Evolutionary conservation across 2,888 invertebrate genomes (phyloP).

Genomic region (Chaitophorus viminalis): DNA sequence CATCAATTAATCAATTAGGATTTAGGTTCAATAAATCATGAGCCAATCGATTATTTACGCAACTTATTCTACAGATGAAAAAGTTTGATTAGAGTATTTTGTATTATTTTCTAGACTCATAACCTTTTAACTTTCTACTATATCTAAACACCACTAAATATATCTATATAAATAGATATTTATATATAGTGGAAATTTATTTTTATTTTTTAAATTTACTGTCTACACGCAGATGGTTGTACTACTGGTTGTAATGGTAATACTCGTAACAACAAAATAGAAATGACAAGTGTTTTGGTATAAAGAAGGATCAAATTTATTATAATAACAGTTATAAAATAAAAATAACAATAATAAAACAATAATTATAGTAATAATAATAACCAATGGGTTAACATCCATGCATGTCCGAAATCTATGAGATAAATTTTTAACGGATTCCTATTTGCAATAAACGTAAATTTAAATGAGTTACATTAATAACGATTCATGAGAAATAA

Average conservation of each 20-base stretch:
- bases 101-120: not conserved
- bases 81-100: not conserved
- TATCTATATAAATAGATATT: not conserved
- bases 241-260: not conserved
- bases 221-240: too few relatives aligned
- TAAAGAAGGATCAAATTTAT: too few relatives aligned
- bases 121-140: constrained; percentile 17
- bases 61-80: constrained; percentile 6
- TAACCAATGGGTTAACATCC: too few relatives aligned
- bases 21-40: constrained; percentile 3
- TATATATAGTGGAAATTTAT: not conserved
- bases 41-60: constrained; percentile 14
- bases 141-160: not conserved
- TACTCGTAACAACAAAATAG: not conserved
- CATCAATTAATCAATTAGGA: constrained; percentile 36
- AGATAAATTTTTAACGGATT: too few relatives aligned
- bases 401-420: too few relatives aligned
- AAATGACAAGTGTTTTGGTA: not conserved
- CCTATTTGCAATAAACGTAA: too few relatives aligned
- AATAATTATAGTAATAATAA: too few relatives aligned
- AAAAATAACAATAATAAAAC: too few relatives aligned
- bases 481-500: too few relatives aligned
- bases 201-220: not conserved
- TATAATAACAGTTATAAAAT: too few relatives aligned
- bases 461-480: too few relatives aligned